Conservation (phyloP, 2,888 invertebrate genomes). For the Galerucella calmariensis region DNA sequence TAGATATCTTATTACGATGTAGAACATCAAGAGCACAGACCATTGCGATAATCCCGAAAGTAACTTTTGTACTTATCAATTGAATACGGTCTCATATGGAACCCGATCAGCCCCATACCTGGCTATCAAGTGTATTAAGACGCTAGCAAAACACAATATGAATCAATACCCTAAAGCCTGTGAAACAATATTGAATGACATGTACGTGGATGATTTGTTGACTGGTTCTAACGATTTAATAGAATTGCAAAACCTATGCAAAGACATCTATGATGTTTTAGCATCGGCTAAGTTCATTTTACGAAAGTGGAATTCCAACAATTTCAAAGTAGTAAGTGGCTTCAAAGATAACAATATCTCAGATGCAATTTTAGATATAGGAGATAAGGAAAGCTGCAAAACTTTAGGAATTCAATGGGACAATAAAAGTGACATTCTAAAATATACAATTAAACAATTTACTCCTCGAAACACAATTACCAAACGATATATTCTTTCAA, state of each 20-base stretch:
- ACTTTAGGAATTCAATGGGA: slow-evolving; percentile 39
- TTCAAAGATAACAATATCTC: slow-evolving; percentile 1
- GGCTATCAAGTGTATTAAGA: slow-evolving; percentile 31
- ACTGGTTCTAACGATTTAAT: background rate
- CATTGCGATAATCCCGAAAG: slow-evolving; percentile 32
- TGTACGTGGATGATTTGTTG: background rate
- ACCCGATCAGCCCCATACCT: slow-evolving; percentile 34
- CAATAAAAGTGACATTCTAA: slow-evolving; percentile 23
- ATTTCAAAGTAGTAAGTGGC: too few relatives aligned
- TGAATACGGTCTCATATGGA: slow-evolving; percentile 47
- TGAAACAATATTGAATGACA: slow-evolving; percentile 1
- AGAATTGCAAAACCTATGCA: too few relatives aligned
- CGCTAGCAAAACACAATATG: slow-evolving; percentile 24
- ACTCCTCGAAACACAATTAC: background rate
- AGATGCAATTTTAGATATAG: slow-evolving; percentile 7
- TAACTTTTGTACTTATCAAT: slow-evolving; percentile 35
- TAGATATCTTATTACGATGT: slow-evolving; percentile 41
- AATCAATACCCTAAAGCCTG: slow-evolving; percentile 6
- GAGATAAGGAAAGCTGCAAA: slow-evolving; percentile 25
- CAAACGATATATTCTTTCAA: slow-evolving; percentile 35
- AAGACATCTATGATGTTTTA: too few relatives aligned
- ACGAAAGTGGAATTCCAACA: too few relatives aligned
- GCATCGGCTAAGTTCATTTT: too few relatives aligned
- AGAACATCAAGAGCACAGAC: slow-evolving; percentile 30
- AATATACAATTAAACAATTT: slow-evolving; percentile 12